A percentile compares a stretch with the other conserved stretches of the same genome.
These are phyloP conservation scores for Chlorospingus semifuscus DNA, from an alignment of 2,797 vertebrate genomes.

Conservation along the genomic window DNA sequence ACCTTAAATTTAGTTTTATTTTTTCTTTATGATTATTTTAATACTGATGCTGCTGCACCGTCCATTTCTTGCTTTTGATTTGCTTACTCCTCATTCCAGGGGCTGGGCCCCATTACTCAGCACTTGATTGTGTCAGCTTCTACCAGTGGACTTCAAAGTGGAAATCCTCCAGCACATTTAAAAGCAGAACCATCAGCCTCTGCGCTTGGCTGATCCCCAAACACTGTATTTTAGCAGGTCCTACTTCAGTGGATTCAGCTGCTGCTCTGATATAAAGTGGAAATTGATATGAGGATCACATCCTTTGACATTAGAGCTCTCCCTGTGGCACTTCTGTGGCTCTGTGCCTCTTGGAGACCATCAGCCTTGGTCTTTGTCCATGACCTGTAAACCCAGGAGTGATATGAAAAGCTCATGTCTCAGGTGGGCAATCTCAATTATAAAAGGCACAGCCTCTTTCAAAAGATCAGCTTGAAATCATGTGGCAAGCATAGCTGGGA, in stretches of 20 bases:
- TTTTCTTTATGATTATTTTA: neutral
- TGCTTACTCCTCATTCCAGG: neutral
- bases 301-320: neutral
- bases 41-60: neutral
- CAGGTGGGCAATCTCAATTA: neutral
- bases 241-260: neutral
- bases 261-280: neutral
- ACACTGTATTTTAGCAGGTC: neutral
- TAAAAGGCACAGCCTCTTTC: neutral
- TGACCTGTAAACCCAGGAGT: neutral
- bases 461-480: neutral
- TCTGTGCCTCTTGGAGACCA: neutral
- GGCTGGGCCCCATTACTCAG: neutral
- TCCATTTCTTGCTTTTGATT: neutral
- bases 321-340: accelerated
- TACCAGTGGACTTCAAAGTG: neutral
- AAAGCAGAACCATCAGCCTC: neutral
- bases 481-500: neutral
- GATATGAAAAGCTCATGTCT: neutral
- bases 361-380: neutral
- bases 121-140: neutral
- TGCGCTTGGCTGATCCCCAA: neutral
- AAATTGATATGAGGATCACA: neutral
- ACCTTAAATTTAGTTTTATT: neutral
- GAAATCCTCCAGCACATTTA: neutral